Base-by-base conservation (phyloP, 2,113 vertebrate genomes). In the Sporophila hypoxantha region DNA sequence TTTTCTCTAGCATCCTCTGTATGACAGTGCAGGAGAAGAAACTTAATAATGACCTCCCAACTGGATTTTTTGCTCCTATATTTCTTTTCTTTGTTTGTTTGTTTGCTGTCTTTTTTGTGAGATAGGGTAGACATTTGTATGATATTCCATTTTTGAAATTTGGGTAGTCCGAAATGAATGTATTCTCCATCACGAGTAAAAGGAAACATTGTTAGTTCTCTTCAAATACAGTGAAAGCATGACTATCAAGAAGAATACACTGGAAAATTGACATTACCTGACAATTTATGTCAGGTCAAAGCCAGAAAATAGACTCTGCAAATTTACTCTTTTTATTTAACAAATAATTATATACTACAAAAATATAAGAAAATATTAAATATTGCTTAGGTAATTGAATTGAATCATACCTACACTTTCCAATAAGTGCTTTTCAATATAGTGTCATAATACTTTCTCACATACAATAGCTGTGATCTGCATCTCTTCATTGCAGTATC, bases 21-120 rank as follows among this genome's bases (percentile, higher is more conserved):
- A 92, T 60, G 64, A 77, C 74, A 89, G 15, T 25, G 50, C 14
- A 75, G 37, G 34, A 92, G 67, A 87, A 83, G 17, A 94, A 94
- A 71, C 9, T 44, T 69, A 39, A 71, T 80, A 86, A 89, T 60
- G 34, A 78, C 36, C 21, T 36, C 30, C 26, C 66, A 55, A 91
- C 27, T 44, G 6, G 9, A 60, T 7, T 50, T 76, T 79, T 66
- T 93, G 4, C 19, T 21, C 8, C 1, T 26, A 78, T 44, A 2
- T 57, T 68, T 57, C 0, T 3, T 65, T 55, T 52, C 1, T 14
- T 91, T 71, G 2, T 19, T 78, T 75, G 5, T 1, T 53, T 27
- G 2, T 30, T 62, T 52, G 10, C 30, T n/a, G 49, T 5, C 7
- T 66, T 66, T 55, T 59, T 32, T 36, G 8, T 52, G 18, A 70